Conservation (phyloP, 2,113 vertebrate genomes). For the Ardeotis arabs region DNA sequence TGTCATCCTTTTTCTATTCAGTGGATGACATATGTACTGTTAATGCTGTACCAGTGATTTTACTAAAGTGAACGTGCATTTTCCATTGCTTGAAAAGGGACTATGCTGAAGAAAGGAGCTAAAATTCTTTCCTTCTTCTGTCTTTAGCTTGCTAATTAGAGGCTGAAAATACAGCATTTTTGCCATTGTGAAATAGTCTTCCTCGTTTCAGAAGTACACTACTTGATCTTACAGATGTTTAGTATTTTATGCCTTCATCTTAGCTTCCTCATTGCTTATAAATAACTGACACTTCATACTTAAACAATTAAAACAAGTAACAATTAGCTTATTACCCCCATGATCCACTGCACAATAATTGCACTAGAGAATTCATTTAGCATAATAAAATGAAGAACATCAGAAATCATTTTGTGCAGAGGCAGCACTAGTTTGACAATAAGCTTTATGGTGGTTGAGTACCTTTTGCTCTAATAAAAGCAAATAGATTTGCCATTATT, state of each 20-base stretch:
- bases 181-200: constrained; percentile 1
- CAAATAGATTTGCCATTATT: constrained; percentile 74
- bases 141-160: background rate
- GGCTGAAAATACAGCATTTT: background rate
- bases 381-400: constrained; percentile 66
- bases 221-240: background rate
- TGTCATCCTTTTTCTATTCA: background rate
- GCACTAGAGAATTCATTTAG: constrained; percentile 52
- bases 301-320: constrained; percentile 69
- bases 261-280: constrained; percentile 64
- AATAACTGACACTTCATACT: constrained; percentile 58
- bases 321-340: constrained; percentile 69
- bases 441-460: constrained; percentile 68
- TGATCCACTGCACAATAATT: constrained; percentile 66
- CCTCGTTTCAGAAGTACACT: background rate
- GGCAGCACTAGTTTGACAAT: constrained; percentile 65
- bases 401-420: constrained; percentile 69
- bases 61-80: background rate
- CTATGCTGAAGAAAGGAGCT: background rate
- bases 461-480: constrained; percentile 67
- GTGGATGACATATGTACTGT: background rate
- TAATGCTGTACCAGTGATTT: background rate
- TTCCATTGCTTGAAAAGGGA: background rate
- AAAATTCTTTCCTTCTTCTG: background rate
- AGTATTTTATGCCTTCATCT: constrained; percentile 47